Base-by-base conservation (phyloP, 2,888 invertebrate genomes). In the Rhaphigaster nebulosa region DNA sequence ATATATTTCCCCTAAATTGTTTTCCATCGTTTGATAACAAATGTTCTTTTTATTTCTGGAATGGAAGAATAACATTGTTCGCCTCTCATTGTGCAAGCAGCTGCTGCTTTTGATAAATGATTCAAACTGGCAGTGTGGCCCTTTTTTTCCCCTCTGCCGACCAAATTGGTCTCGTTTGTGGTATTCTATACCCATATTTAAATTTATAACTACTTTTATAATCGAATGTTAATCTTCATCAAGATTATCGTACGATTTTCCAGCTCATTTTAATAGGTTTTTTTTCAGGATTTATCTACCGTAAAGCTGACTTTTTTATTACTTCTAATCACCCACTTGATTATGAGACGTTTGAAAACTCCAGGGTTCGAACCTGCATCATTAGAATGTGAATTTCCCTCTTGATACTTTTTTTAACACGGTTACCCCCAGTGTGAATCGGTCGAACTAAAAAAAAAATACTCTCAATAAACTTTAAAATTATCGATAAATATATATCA, bases 61-160 rank as follows among this genome's bases (percentile, higher is more conserved):
- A 38, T 76, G 34, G 34, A 76, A 38, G 20, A 76, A 76, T 76
- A 76, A 76, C 70, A 76, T 76, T 38, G 70, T 76, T 76, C 34
- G 20, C 5, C 1, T 65, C 38, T 76, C 70, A 38, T 76, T 76
- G 70, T 76, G 26, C 38, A 2, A 34, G 8, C 70, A 76, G 34
- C 70, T 76, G 70, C 70, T 38, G 20, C 70, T 76, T 70, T 76
- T 76, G 70, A 76, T 76, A 76, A 76, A 76, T 76, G 70, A 76
- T 76, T 76, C 70, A 76, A 76, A 76, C 70, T 34, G 65, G 65
- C 65, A 29, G 4, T 65, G 18, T 20, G 20, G 70, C 10, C 34
- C 34, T 23, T 60, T 70, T 70, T 76, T 20, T 38, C 38, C 34
- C 34, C 70, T 76, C 23, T 1, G 18, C 34, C 34, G 70, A 76